phyloP scores from a whole-genome alignment of 2,888 invertebrate genomes.

The Gerosis bhagava region DNA sequence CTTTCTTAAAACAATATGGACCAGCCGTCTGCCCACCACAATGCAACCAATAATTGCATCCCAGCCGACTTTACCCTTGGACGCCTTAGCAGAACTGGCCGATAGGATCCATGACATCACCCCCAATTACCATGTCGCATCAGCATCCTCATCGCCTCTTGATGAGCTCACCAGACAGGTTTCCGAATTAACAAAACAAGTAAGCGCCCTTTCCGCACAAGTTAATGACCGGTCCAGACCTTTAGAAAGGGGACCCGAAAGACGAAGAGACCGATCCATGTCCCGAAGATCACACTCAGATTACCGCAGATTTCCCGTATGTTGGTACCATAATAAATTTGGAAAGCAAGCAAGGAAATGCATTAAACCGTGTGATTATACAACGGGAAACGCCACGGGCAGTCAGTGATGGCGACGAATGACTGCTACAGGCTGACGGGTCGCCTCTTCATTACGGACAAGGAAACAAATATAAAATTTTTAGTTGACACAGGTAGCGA shows the following conservation, averaged over 20 bases:
- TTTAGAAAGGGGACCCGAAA: neutral
- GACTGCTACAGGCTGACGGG: slow-evolving; percentile 29
- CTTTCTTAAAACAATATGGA: neutral
- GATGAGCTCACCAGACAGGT: neutral
- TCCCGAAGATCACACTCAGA: neutral
- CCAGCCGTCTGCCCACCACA: neutral
- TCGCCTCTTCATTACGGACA: slow-evolving; percentile 36
- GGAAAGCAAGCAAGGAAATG: slow-evolving; percentile 24
- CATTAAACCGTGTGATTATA: slow-evolving; percentile 25
- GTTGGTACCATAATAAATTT: slow-evolving; percentile 35
- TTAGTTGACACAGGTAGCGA: neutral
- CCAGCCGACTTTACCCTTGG: neutral
- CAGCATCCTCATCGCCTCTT: neutral
- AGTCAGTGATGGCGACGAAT: slow-evolving; percentile 39
- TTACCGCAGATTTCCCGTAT: slow-evolving; percentile 19
- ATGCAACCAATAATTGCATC: neutral
- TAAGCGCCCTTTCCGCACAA: neutral
- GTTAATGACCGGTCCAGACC: neutral
- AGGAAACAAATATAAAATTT: slow-evolving; percentile 11
- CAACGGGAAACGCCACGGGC: slow-evolving; percentile 29
- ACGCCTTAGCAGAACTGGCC: neutral
- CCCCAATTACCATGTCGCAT: neutral
- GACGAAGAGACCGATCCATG: neutral
- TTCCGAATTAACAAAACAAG: neutral
- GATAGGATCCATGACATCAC: neutral